phyloP scores from a whole-genome alignment of 2,113 vertebrate genomes.

The Uria aalge region DNA sequence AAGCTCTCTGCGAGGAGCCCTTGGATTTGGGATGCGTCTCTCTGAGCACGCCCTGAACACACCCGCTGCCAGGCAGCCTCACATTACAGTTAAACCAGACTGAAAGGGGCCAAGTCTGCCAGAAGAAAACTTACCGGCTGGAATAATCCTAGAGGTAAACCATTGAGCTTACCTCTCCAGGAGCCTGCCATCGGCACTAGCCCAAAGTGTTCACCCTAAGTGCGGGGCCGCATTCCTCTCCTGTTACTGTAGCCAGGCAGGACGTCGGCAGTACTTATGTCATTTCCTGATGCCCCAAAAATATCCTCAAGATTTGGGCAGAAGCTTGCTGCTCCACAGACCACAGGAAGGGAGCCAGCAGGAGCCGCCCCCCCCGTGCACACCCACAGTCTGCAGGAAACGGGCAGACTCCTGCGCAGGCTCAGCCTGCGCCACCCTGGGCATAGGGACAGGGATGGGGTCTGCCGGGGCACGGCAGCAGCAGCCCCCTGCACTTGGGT shows the following conservation, averaged over 20 bases:
- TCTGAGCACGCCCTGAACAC: not conserved
- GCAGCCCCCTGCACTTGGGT: no score
- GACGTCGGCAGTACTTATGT: accelerated
- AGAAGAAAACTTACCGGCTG: not conserved
- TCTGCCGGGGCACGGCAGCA: not conserved
- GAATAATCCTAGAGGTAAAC: not conserved
- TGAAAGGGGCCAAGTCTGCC: not conserved
- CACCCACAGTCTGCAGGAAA: not conserved
- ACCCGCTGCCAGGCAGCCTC: not conserved
- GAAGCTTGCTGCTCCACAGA: not conserved
- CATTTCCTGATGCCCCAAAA: conserved; percentile 10
- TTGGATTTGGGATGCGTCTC: not conserved
- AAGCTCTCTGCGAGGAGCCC: not conserved
- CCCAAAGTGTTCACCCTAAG: not conserved
- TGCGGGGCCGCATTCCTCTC: not conserved
- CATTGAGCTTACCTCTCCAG: not conserved
- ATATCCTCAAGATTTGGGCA: not conserved
- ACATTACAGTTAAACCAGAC: accelerated
- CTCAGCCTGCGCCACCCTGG: not conserved
- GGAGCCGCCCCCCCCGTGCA: not conserved
- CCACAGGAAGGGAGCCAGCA: not conserved
- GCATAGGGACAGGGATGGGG: not conserved
- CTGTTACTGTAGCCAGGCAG: not conserved
- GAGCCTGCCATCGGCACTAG: not conserved
- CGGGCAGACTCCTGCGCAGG: not conserved